These are phyloP conservation scores for Hypomecis punctinalis DNA, from an alignment of 2,888 invertebrate genomes.

Conservation along the genomic window DNA sequence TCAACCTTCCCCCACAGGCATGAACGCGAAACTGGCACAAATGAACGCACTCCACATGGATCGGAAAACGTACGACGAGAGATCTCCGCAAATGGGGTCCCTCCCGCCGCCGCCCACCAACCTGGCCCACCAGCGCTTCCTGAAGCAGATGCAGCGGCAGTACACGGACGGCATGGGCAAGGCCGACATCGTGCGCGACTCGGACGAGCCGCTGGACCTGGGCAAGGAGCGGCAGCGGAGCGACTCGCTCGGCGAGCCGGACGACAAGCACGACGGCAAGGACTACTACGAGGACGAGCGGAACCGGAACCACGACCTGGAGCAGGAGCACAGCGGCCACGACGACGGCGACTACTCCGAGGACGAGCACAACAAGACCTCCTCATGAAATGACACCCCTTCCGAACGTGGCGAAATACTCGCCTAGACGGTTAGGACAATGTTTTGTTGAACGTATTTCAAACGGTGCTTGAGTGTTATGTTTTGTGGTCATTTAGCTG, in stretches of 20 bases:
- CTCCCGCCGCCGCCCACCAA: slow-evolving; percentile 84
- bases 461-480: slow-evolving; percentile 82
- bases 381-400: slow-evolving; percentile 70
- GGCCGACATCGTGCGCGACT: slow-evolving; percentile 82
- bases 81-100: slow-evolving; percentile 83
- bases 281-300: slow-evolving; percentile 71
- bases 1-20: slow-evolving; percentile 77
- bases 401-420: slow-evolving; percentile 55
- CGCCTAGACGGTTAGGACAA: slow-evolving; percentile 61
- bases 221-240: slow-evolving; percentile 80
- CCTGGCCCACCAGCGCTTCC: slow-evolving; percentile 85
- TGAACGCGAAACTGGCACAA: slow-evolving; percentile 92
- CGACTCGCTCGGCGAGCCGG: slow-evolving; percentile 71
- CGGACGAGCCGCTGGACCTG: slow-evolving; percentile 83
- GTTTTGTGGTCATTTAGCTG: slow-evolving; percentile 77
- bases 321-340: slow-evolving; percentile 67
- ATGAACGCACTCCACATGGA: slow-evolving; percentile 87
- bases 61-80: slow-evolving; percentile 82
- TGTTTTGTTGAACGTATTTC: slow-evolving; percentile 74
- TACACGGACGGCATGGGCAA: slow-evolving; percentile 85
- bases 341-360: slow-evolving; percentile 81
- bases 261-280: slow-evolving; percentile 78
- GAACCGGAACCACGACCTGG: slow-evolving; percentile 61
- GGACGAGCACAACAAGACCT: slow-evolving; percentile 73
- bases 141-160: slow-evolving; percentile 87